These are phyloP conservation scores for Labia minor DNA, from an alignment of 2,888 invertebrate species.

Conservation along the genomic window DNA sequence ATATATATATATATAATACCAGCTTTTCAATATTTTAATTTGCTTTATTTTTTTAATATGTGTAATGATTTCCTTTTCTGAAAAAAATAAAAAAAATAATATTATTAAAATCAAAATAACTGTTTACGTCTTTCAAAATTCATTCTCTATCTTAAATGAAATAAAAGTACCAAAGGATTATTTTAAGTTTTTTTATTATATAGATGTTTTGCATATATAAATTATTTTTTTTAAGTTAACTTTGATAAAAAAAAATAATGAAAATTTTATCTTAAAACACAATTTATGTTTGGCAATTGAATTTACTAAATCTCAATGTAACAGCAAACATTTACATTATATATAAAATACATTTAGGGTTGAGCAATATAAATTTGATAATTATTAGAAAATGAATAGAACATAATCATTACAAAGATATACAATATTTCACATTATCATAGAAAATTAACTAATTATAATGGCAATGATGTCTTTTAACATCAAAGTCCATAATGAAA, in stretches of 20 bases:
- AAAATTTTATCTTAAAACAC: neutral
- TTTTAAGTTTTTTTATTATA: no score
- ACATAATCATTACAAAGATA: neutral
- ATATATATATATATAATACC: no score
- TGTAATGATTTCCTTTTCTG: no score
- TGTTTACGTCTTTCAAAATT: no score
- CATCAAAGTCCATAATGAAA: neutral
- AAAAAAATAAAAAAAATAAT: no score
- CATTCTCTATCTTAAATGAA: no score
- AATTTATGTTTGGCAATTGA: neutral
- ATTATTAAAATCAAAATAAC: no score
- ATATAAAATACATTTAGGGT: neutral
- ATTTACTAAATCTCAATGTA: neutral
- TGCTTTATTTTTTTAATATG: no score
- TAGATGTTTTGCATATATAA: no score
- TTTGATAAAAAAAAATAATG: neutral
- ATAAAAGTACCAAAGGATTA: no score
- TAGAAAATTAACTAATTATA: neutral
- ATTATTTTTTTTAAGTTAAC: no score
- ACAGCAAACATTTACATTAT: constrained; percentile 7
- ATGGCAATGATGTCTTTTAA: neutral
- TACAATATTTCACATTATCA: constrained; percentile 3
- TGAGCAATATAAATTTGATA: neutral
- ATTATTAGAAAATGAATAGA: neutral
- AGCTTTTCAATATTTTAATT: no score